Evolutionary conservation across 2,888 invertebrate genomes (phyloP).

Genomic region (Aelia acuminata): DNA sequence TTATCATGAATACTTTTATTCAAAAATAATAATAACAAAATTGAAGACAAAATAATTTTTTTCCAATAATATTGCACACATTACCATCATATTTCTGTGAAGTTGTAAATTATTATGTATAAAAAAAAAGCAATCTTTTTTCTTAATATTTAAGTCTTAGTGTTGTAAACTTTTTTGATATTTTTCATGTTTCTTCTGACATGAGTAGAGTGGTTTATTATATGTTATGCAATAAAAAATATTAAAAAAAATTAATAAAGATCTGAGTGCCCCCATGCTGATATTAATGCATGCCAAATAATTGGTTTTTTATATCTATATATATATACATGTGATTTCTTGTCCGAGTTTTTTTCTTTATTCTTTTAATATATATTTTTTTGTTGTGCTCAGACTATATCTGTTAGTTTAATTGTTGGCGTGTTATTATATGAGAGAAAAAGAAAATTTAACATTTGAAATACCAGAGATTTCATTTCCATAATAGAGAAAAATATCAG

Average conservation of each 20-base stretch:
- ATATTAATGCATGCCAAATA: conserved; percentile 61
- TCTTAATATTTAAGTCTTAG: conserved; percentile 57
- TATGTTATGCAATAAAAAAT: conserved; percentile 62
- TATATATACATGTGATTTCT: conserved; percentile 58
- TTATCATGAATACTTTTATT: conserved; percentile 54
- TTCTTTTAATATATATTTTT: conserved; percentile 55
- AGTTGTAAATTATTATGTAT: conserved; percentile 34
- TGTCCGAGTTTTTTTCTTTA: conserved; percentile 50
- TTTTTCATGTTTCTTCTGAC: conserved; percentile 60
- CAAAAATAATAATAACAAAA: conserved; percentile 3
- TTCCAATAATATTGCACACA: conserved; percentile 56
- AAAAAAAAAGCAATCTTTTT: conserved; percentile 60
- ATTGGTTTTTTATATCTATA: conserved; percentile 51
- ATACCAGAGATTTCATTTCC: conserved; percentile 58
- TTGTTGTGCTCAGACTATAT: conserved; percentile 59
- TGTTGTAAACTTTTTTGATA: conserved; percentile 60
- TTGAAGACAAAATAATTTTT: conserved; percentile 17
- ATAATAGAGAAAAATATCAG: conserved; percentile 58
- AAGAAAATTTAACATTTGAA: conserved; percentile 28
- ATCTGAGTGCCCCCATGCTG: conserved; percentile 57
- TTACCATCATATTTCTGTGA: conserved; percentile 54
- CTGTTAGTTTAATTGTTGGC: conserved; percentile 63
- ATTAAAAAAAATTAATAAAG: conserved; percentile 49
- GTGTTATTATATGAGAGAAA: conserved; percentile 60
- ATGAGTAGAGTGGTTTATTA: conserved; percentile 61